Evolutionary conservation across 2,113 vertebrate genomes (phyloP), one percentile per base, ranked within the genome.

Genomic region (Ochotona princeps): DNA sequence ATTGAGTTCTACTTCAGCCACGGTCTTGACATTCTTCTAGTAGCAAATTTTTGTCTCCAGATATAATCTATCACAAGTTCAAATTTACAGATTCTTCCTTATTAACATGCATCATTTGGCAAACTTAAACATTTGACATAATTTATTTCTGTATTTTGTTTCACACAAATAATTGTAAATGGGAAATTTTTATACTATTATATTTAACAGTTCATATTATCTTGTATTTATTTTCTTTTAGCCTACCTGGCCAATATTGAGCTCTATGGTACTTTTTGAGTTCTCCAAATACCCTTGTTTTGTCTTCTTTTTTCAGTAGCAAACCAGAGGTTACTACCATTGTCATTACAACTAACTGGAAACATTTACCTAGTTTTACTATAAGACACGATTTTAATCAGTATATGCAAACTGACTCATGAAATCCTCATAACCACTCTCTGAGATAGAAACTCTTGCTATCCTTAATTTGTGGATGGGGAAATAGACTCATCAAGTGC

Each of bases 151-250:
- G 14, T 60, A 32, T 63, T 89, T 73, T 69, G 49, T 75, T 89
- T 18, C 61, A 89, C 5, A 72, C 32, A 79, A 82, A 49, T 20
- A 97, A 80, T 54, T 90, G 74, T 83, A 94, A 90, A 72, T 20
- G 83, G 81, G 72, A 94, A 65, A 47, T 82, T 82, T 90, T 90
- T 9, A 66, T 51, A 78, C 38, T 84, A 86, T 30, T 80, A 47
- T 80, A 18, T 89, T 21, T 89, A 69, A 82, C 17, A 38, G 9
- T 69, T 94, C 15, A 84, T 79, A 30, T 83, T 38, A 81, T 79
- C 7, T 66, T 15, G 10, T 32, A 57, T 26, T 28, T 87, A 83
- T 87, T 92, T 87, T 74, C 54, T 90, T 83, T 83, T 79, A 83
- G 2, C 2, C 2, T 78, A 87, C 7, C 86, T 83, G 83, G 57